Evolutionary conservation across 2,888 invertebrate species (phyloP).

Genomic region (Schrankia costaestrigalis): DNA sequence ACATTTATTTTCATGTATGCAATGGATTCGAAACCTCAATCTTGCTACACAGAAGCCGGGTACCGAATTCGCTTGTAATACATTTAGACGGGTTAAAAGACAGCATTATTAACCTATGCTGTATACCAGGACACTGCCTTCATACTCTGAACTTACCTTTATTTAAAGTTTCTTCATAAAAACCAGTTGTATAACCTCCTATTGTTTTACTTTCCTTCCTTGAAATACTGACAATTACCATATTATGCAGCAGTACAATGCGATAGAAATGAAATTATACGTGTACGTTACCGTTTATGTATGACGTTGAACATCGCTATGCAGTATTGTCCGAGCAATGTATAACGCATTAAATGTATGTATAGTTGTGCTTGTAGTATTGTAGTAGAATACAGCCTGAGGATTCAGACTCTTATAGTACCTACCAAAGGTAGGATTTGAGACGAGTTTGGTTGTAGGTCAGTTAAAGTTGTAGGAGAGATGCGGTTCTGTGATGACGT

Average conservation of each 20-base stretch:
- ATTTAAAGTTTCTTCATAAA: slow-evolving; percentile 20
- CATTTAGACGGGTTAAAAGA: too few relatives aligned
- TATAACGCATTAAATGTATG: slow-evolving; percentile 10
- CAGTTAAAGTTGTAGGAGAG: slow-evolving; percentile 9
- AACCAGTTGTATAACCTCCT: slow-evolving; percentile 32
- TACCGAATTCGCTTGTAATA: too few relatives aligned
- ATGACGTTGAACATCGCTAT: background rate
- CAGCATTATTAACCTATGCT: too few relatives aligned
- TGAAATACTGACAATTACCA: slow-evolving; percentile 21
- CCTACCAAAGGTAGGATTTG: slow-evolving; percentile 25
- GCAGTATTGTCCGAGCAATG: slow-evolving; percentile 12
- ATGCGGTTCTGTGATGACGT: too few relatives aligned
- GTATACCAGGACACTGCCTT: background rate
- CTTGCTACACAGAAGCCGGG: too few relatives aligned
- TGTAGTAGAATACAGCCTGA: slow-evolving; percentile 22
- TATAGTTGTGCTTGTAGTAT: slow-evolving; percentile 1
- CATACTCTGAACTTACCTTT: slow-evolving; percentile 5
- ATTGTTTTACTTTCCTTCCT: slow-evolving; percentile 38
- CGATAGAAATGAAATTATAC: background rate
- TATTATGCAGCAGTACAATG: slow-evolving; percentile 1
- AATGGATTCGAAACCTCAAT: too few relatives aligned
- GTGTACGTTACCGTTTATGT: slow-evolving; percentile 8
- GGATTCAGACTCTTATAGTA: slow-evolving; percentile 31
- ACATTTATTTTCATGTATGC: too few relatives aligned
- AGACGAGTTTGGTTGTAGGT: slow-evolving; percentile 18